Evolutionary conservation across 2,113 vertebrate species (phyloP).

Genomic region (Callopanchax toddi): DNA sequence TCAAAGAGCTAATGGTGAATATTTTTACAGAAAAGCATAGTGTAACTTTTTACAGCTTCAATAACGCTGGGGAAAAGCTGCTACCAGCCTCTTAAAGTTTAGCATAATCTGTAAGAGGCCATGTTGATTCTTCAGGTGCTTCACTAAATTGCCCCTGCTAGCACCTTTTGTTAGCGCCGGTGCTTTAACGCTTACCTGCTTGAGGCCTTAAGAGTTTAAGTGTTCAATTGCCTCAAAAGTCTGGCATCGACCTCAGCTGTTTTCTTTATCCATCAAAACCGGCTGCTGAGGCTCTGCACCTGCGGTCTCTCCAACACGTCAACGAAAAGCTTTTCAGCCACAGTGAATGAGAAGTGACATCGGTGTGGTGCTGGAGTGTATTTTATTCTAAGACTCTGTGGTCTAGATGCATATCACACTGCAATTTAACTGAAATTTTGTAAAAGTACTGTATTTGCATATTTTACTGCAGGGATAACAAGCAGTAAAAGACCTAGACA

Average conservation of each 20-base stretch:
- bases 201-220: not conserved
- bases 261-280: not conserved
- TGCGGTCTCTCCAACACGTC: not conserved
- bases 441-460: not conserved
- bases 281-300: not conserved
- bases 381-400: not conserved
- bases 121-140: not conserved
- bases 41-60: not conserved
- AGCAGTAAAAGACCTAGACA: not conserved
- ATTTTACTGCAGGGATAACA: not conserved
- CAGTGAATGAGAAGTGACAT: not conserved
- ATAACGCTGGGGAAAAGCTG: not conserved
- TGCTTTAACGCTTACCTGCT: not conserved
- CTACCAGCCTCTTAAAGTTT: not conserved
- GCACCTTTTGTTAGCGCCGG: no score
- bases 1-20: not conserved
- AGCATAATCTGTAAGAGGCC: not conserved
- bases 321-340: not conserved
- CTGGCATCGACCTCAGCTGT: not conserved
- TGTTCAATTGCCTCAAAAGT: not conserved
- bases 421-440: not conserved
- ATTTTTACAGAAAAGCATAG: no score
- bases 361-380: no score
- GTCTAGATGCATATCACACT: not conserved
- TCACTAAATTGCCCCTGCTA: not conserved